These are phyloP conservation scores for Salarias fasciatus DNA, from an alignment of 2,797 vertebrate species.

Conservation along the genomic window DNA sequence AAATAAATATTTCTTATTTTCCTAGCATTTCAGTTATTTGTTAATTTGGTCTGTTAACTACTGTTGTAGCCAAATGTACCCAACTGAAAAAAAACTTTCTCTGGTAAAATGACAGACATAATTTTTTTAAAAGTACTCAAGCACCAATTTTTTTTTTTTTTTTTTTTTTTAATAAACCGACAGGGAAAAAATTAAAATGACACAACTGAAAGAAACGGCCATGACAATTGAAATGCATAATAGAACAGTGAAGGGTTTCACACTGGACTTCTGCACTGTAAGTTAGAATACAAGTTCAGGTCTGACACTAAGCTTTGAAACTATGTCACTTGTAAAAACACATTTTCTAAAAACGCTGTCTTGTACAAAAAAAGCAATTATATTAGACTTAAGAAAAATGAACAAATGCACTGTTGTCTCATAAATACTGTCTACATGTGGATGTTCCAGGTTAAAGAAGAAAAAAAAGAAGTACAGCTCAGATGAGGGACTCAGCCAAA, in stretches of 20 bases:
- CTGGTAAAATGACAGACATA: no score
- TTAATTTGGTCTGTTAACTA: no score
- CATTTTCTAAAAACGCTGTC: background rate
- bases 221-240: background rate
- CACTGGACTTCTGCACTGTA: background rate
- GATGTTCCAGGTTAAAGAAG: background rate
- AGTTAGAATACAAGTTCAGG: no score
- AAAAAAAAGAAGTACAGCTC: background rate
- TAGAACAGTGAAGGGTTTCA: background rate
- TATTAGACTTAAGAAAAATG: slow-evolving; percentile 2
- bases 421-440: background rate
- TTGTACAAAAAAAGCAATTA: background rate
- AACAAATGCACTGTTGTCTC: background rate
- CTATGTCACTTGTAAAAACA: no score
- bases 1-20: no score
- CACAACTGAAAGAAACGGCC: background rate
- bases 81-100: no score
- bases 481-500: background rate
- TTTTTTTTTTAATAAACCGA: background rate
- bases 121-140: no score
- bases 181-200: background rate
- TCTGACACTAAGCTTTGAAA: no score
- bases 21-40: no score
- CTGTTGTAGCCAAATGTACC: no score
- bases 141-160: no score